Base-by-base conservation (phyloP, 2,888 invertebrate genomes). In the Lithophane semibrunnea region DNA sequence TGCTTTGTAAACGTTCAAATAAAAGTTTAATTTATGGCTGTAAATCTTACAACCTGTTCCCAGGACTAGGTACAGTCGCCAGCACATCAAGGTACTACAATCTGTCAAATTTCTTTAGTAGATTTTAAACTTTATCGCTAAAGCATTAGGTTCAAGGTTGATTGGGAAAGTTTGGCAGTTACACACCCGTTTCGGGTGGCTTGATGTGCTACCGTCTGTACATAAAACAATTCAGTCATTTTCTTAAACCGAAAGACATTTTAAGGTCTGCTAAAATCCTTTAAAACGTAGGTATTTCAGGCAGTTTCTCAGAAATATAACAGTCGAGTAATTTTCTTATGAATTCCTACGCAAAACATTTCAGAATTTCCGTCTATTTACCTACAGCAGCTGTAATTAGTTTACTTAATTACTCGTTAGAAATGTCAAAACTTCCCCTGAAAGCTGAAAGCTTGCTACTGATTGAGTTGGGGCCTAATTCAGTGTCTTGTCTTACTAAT, bases 371-470 rank as follows among this genome's bases (percentile, higher is more conserved):
- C 29, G 8, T 29, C 29, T 24, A 42, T n/a, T 52, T 73, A 29
- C 1, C 1, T 37, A 44, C 12, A 5, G n/a, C 37, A 58, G 4
- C 7, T 73, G 4, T 42, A 52, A 44, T 61, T 74, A 16, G 3
- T 52, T 73, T n/a, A 3, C 21, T 8, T 42, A 73, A 42, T 49
- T 61, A 49, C 47, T 24, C 16, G 21, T 49, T 12, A 24, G 18
- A 63, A 73, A 63, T 44, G n/a, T 52, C 29, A 63, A 61, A 52
- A 70, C 47, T 58, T 47, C 3, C 9, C 24, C 18, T 12, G n/a
- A 73, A 44, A 44, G 29, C 13, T 49, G n/a, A 64, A 72, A 42
- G 10, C 52, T 61, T 71, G 24, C 9, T 42, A 21, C 42, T 74
- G 4, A 37, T 49, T 73, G 47, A 71, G 13, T 37, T 29, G 7